A percentile compares a stretch with the other conserved stretches of the same genome.
Conservation (phyloP, 2,797 vertebrate species). For the Eurystomus glaucurus region DNA sequence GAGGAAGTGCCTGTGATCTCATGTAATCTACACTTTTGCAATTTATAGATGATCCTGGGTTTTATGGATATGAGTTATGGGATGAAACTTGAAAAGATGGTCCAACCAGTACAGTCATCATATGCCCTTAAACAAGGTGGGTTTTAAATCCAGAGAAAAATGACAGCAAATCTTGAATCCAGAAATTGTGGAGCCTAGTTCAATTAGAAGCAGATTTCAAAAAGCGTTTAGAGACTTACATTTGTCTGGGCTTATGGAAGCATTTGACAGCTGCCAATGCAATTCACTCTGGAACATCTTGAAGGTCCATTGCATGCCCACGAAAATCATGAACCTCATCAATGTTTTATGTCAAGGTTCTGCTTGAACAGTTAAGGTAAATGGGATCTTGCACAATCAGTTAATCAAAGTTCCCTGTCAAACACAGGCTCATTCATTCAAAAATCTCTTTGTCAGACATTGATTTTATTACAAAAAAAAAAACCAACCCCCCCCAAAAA, state of each 20-base stretch:
- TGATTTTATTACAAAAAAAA: background rate
- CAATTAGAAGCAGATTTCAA: background rate
- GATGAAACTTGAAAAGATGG: background rate
- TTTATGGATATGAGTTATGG: background rate
- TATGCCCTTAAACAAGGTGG: background rate
- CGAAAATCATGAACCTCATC: constrained; percentile 58
- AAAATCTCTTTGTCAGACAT: background rate
- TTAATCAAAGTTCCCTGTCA: constrained; percentile 43
- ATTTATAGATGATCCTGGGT: background rate
- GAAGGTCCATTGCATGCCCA: constrained; percentile 55
- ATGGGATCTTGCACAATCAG: constrained; percentile 14
- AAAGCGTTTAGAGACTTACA: constrained; percentile 9
- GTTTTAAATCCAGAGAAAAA: constrained; percentile 5
- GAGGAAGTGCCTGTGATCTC: background rate
- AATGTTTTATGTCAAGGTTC: constrained; percentile 45
- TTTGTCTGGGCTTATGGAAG: constrained; percentile 38
- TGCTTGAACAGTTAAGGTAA: constrained; percentile 50
- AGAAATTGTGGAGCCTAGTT: constrained; percentile 9
- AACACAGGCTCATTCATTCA: background rate
- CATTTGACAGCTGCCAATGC: constrained; percentile 48
- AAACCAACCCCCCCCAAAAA: background rate
- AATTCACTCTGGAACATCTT: constrained; percentile 38
- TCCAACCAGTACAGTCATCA: background rate
- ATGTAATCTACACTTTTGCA: background rate
- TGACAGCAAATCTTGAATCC: background rate